Percentiles rank a stretch among this genome's conserved stretches.
Evolutionary conservation across 2,113 vertebrate genomes (phyloP).

Genomic region (Pomatostomus ruficeps): DNA sequence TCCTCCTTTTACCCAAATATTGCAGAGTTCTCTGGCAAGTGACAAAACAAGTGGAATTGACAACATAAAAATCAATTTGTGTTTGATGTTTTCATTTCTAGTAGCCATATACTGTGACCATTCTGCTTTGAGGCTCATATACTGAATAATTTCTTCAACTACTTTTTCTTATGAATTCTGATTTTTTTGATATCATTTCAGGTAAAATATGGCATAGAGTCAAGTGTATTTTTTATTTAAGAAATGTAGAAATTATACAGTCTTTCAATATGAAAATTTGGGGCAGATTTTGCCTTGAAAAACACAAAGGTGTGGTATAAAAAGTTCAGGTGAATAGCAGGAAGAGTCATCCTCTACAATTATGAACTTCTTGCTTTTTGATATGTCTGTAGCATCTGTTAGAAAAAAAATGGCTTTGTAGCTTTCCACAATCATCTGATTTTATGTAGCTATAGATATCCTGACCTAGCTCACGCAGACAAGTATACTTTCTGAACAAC

Average conservation of each 20-base stretch:
- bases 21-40: constrained; percentile 6
- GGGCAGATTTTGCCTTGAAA: background rate
- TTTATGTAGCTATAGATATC: background rate
- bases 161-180: background rate
- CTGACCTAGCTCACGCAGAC: background rate
- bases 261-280: background rate
- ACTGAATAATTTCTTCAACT: background rate
- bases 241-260: background rate
- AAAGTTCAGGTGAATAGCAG: background rate
- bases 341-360: background rate
- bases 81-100: constrained; percentile 74
- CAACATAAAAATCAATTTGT: constrained; percentile 60
- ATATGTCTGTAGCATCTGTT: background rate
- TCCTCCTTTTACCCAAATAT: background rate
- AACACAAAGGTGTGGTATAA: background rate
- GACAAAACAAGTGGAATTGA: constrained; percentile 62
- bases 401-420: background rate
- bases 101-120: constrained; percentile 16
- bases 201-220: background rate
- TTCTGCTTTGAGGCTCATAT: constrained; percentile 20
- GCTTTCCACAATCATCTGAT: background rate
- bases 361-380: background rate
- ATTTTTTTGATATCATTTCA: background rate
- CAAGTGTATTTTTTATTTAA: background rate
- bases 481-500: background rate